Base-by-base conservation (phyloP, 2,888 invertebrate genomes). In the Pterostichus niger region DNA sequence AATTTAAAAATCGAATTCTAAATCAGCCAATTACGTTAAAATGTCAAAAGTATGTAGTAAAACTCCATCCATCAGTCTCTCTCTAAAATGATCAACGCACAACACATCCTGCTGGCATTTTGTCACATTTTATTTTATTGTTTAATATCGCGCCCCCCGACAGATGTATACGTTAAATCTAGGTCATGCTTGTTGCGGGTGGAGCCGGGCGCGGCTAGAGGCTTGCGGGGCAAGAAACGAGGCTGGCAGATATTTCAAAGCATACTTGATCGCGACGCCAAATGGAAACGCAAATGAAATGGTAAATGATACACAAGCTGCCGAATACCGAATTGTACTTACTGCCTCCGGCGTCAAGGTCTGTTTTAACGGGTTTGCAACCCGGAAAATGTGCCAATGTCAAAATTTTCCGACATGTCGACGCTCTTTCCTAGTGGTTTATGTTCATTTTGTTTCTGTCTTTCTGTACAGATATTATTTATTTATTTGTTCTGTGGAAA, bases 221-320 rank as follows among this genome's bases (percentile, higher is more conserved):
- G 64, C n/a, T 33, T n/a, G 17, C n/a, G 11, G 31, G 35, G 17
- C 10, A 6, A 44, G 71, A 2, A 56, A 56, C 40, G 31, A 13
- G 76, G 54, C n/a, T 5, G 56, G 40, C 13, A 56, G 56, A 80
- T 71, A 54, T 80, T 80, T 49, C 80, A 80, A 61, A 64, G 64
- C 64, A 79, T 54, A 79, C 64, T 79, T 79, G 64, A 80, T 80
- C 68, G 40, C 71, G 54, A 35, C 71, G 49, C 52, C 64, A 80
- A 80, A 68, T 80, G 80, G 79, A 79, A 79, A 64, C 64, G 40
- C 79, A 79, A 79, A 79, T 79, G 64, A 64, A 64, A 79, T 61
- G 61, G 64, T 64, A 61, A 79, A 79, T 61, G 78, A 61, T 79
- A 75, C 75, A 75, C 40, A 75, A 52, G 75, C 52, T 75, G 33